Percentiles rank a stretch among this genome's conserved stretches.
phyloP scores from a whole-genome alignment of 2,888 invertebrate genomes.

The Pollenia angustigena region DNA sequence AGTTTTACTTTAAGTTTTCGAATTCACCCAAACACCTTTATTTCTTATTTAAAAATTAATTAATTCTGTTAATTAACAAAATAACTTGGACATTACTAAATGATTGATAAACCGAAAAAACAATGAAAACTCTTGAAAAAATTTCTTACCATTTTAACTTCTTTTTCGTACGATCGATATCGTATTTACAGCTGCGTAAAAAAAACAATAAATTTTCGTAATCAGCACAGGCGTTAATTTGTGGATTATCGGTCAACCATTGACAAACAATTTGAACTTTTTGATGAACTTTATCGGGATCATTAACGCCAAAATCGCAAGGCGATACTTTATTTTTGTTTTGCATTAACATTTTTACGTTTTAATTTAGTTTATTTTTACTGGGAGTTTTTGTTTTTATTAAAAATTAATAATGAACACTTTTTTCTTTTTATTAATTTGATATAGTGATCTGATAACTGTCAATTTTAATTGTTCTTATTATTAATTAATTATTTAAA shows the following conservation, averaged over 20 bases:
- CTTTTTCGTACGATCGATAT: conserved; percentile 85
- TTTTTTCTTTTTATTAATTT: neutral
- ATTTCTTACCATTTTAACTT: conserved; percentile 85
- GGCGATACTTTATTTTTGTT: conserved; percentile 62
- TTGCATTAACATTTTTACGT: conserved; percentile 54
- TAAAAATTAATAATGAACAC: neutral
- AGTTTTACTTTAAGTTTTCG: no score
- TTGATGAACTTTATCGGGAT: conserved; percentile 75
- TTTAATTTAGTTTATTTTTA: conserved; percentile 7
- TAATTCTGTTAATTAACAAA: no score
- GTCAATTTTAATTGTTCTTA: neutral
- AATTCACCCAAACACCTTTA: no score
- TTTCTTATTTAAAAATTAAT: no score
- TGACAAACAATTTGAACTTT: conserved; percentile 80
- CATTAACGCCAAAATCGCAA: conserved; percentile 62
- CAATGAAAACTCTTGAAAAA: neutral
- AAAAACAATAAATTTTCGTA: conserved; percentile 85
- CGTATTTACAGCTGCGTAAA: conserved; percentile 87
- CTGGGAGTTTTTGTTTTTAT: neutral
- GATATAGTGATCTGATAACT: no score
- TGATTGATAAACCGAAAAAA: conserved; percentile 40
- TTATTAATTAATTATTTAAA: neutral
- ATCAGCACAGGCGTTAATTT: conserved; percentile 84
- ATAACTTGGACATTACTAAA: neutral
- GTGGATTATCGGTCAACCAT: conserved; percentile 84